A percentile compares a stretch with the other conserved stretches of the same genome.
phyloP scores from a whole-genome alignment of 2,888 invertebrate species.

The Archaeoteleia sp. region DNA sequence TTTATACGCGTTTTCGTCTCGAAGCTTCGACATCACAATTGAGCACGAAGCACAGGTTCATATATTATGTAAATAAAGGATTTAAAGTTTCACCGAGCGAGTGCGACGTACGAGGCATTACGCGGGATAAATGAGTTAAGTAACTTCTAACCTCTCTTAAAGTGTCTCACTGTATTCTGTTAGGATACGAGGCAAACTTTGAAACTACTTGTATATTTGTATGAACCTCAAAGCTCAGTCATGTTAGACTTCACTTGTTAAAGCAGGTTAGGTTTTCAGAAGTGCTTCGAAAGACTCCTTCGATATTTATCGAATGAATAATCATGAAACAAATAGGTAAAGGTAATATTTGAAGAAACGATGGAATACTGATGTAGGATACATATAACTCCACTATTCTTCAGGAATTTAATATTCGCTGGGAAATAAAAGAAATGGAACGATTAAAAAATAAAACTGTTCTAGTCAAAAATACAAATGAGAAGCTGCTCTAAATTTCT shows the following conservation, averaged over 20 bases:
- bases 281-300: conserved; percentile 5
- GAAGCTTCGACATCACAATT: conserved; percentile 19
- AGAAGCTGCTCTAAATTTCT: no score
- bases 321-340: conserved; percentile 7
- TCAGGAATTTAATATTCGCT: no score
- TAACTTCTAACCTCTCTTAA: conserved; percentile 28
- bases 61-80: conserved; percentile 60
- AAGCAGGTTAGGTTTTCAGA: conserved; percentile 8
- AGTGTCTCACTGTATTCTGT: conserved; percentile 22
- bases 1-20: conserved; percentile 21
- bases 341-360: neutral
- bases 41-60: conserved; percentile 48
- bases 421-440: no score
- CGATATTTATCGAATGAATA: conserved; percentile 20
- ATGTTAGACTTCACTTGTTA: conserved; percentile 15
- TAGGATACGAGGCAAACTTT: conserved; percentile 22
- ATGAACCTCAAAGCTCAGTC: conserved; percentile 26
- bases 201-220: conserved; percentile 24
- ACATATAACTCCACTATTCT: neutral
- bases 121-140: conserved; percentile 45
- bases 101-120: conserved; percentile 63
- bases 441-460: no score
- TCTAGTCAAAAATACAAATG: no score
- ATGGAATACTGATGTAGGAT: neutral
- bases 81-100: conserved; percentile 57